Evolutionary conservation across 2,113 vertebrate species (phyloP), one percentile per base, ranked within the genome.

Genomic region (Ammodytes dubius): DNA sequence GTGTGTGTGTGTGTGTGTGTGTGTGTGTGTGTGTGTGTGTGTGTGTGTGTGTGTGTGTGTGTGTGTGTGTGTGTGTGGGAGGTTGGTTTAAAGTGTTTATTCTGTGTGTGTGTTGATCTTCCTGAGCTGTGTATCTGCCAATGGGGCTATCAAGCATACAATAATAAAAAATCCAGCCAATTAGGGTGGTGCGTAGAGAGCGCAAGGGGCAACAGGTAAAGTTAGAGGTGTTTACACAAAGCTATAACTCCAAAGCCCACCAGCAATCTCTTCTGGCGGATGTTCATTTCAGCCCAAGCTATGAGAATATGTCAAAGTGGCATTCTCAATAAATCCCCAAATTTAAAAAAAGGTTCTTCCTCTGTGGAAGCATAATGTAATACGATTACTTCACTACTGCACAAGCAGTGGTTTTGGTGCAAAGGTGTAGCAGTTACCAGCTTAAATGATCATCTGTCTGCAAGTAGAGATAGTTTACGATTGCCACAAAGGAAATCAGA

Each of bases 21-120:
- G 58, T 47, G 59, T 39, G 69, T 76, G 76, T 80, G 13, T 49
- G 52, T 58, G 64, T 57, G 54, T 73, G 43, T 78, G 76, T 42
- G 60, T 37, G 64, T 15, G 40, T 52, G 42, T 47, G 60, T 40
- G 65, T 12, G 15, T 77, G 49, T 60, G 13, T 49, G 52, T 58
- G 64, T 57, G 54, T 73, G 43, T 78, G 76, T 42, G 60, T 37
- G 64, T 15, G 40, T 52, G 77, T 27, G 46, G 64, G 75, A 71
- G 75, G 54, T 49, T 69, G 61, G 52, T 56, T 64, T 67, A 65
- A 70, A 69, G 68, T 81, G 68, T 86, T 86, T 78, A 65, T 49
- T 49, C 68, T 52, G 45, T 73, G 58, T 47, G 59, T 39, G 69
- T 76, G 76, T 80, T 77, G 68, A 77, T 83, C 83, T 86, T 82